These are phyloP conservation scores for Tupaia tana DNA, from an alignment of 2,113 vertebrate genomes.

Conservation along the genomic window DNA sequence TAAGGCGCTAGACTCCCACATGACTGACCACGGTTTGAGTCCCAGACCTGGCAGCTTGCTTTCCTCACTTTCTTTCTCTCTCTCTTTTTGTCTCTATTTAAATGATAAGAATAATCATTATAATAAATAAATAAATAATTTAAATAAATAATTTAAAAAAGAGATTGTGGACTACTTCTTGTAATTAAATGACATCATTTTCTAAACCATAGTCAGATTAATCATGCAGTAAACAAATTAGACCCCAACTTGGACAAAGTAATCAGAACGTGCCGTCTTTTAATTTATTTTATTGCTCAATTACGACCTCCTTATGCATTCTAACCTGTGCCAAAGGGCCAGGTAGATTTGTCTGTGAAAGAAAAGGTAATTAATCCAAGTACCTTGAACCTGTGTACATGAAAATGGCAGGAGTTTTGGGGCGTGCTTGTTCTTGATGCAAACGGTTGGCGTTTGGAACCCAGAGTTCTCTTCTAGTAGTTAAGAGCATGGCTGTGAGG, in stretches of 20 bases:
- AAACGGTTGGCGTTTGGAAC: background rate
- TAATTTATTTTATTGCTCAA: background rate
- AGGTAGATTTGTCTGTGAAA: background rate
- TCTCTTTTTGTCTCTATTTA: no score
- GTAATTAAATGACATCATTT: constrained; percentile 4
- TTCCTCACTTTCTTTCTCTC: no score
- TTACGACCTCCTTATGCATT: background rate
- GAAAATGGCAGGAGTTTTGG: background rate
- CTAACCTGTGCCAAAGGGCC: background rate
- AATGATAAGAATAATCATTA: no score
- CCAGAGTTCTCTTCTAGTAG: background rate
- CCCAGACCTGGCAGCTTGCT: no score
- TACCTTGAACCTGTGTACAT: background rate
- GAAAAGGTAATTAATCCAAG: background rate
- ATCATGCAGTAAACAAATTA: constrained; percentile 29
- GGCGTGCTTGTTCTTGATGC: background rate
- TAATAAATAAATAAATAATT: no score
- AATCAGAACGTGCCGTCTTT: background rate
- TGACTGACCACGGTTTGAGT: no score
- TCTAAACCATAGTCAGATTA: constrained; percentile 1
- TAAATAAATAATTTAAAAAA: no score
- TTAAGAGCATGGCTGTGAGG: background rate
- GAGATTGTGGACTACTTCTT: background rate
- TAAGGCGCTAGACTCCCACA: no score
- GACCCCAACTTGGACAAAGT: background rate